phyloP scores from a whole-genome alignment of 1,140 invertebrate genomes.

The Drosophila aff. region DNA sequence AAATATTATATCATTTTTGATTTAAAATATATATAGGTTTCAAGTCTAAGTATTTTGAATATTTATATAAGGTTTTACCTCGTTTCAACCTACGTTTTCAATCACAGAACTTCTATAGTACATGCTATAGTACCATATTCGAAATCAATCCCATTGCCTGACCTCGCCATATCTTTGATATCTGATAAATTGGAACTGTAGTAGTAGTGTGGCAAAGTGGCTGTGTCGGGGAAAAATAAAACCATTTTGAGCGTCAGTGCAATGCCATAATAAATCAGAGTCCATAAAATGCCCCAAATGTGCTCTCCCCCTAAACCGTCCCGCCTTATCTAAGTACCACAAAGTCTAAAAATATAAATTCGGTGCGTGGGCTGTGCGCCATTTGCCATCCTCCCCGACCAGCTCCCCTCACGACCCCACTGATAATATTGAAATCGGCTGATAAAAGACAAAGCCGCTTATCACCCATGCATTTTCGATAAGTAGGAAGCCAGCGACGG shows the following conservation, averaged over 20 bases:
- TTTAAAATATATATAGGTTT: not conserved
- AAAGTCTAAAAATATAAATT: slow-evolving; percentile 63
- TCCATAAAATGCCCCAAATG: slow-evolving; percentile 59
- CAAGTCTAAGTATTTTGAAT: not conserved
- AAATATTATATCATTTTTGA: too few relatives aligned
- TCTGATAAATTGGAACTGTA: not conserved
- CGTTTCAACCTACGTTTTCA: not conserved
- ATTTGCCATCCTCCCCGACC: not conserved
- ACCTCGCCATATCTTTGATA: not conserved
- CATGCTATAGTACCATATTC: too few relatives aligned
- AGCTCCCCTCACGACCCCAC: slow-evolving; percentile 7
- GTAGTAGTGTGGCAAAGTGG: not conserved
- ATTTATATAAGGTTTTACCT: not conserved
- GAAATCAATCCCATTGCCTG: not conserved
- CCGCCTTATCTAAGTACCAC: slow-evolving; percentile 23
- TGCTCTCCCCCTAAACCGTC: not conserved
- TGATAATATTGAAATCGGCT: slow-evolving; percentile 67
- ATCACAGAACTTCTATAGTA: not conserved
- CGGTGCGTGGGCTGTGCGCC: not conserved
- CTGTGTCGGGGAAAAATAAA: slow-evolving; percentile 33
- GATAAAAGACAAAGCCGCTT: slow-evolving; percentile 59
- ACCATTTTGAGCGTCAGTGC: slow-evolving; percentile 52
- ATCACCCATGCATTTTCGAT: slow-evolving; percentile 46
- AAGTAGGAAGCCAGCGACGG: slow-evolving; percentile 22
- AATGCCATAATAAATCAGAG: slow-evolving; percentile 71